Conservation (phyloP, 1,140 invertebrate species). For the Dendrolimus kikuchii region DNA sequence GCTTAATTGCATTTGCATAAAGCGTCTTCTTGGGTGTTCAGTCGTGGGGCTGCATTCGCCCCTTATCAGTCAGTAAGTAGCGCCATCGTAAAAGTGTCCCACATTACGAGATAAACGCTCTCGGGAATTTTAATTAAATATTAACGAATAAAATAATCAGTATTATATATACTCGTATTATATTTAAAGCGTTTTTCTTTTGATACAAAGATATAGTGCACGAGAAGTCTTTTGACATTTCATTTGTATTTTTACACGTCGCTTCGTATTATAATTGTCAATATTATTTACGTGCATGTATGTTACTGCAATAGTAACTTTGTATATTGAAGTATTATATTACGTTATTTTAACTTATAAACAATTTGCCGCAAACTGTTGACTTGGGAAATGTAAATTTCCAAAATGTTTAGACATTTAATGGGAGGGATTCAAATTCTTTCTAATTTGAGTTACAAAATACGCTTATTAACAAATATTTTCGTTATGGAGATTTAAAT, state of each 20-base stretch:
- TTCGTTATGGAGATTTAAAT: no score
- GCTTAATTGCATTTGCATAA: conserved; percentile 51
- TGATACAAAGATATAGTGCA: conserved; percentile 54
- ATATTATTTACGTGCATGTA: conserved; percentile 48
- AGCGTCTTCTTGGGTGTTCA: conserved; percentile 53
- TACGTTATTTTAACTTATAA: no score
- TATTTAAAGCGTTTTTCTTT: conserved; percentile 58
- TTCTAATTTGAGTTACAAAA: no score
- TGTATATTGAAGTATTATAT: conserved; percentile 3
- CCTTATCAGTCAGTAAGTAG: conserved; percentile 64
- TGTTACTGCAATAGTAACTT: conserved; percentile 20
- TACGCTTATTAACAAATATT: no score
- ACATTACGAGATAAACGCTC: conserved; percentile 69
- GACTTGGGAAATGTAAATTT: conserved; percentile 21
- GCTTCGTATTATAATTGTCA: conserved; percentile 25
- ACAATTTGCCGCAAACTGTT: conserved; percentile 35
- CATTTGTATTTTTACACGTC: conserved; percentile 41
- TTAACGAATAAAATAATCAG: conserved; percentile 71
- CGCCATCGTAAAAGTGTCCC: conserved; percentile 69
- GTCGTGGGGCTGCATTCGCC: conserved; percentile 26
- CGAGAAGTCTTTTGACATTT: conserved; percentile 39
- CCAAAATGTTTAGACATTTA: background rate
- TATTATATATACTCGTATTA: conserved; percentile 59
- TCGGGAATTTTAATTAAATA: conserved; percentile 71
- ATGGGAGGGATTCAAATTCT: no score